phyloP scores from a whole-genome alignment of 2,113 vertebrate species.

The Anseranas semipalmata region DNA sequence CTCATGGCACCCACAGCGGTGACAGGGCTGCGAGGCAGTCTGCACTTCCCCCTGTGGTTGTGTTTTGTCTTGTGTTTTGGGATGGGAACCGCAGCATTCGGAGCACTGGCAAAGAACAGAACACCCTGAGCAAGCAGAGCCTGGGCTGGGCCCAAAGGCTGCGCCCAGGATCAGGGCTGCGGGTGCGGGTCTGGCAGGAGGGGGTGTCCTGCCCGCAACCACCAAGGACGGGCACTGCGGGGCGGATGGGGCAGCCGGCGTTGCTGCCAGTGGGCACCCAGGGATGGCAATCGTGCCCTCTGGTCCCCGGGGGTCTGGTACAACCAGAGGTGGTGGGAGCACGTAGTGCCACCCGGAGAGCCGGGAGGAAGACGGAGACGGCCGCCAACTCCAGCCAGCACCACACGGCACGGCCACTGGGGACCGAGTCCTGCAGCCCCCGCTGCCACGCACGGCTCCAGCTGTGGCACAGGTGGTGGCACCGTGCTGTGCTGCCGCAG shows the following conservation, averaged over 20 bases:
- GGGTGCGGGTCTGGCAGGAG: fast-evolving
- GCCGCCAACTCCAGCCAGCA: too few species aligned
- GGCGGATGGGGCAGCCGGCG: not conserved
- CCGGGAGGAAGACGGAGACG: not conserved
- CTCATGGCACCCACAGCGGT: not conserved
- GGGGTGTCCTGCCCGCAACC: not conserved
- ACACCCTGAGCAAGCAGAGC: not conserved
- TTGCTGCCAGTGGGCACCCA: not conserved
- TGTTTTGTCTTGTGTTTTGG: slow-evolving; percentile 7
- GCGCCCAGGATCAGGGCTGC: not conserved
- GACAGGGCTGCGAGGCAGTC: not conserved
- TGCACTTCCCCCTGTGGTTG: not conserved
- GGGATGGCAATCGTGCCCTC: not conserved
- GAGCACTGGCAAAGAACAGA: not conserved
- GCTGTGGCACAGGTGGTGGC: too few species aligned
- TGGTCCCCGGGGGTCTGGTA: fast-evolving
- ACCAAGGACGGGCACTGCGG: fast-evolving
- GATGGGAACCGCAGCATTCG: not conserved
- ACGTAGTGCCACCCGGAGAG: not conserved
- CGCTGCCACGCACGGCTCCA: too few species aligned
- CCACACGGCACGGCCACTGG: too few species aligned
- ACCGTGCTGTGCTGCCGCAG: too few species aligned
- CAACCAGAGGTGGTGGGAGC: not conserved
- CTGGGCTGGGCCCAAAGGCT: not conserved
- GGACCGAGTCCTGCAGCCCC: not conserved